Evolutionary conservation across 2,888 invertebrate species (phyloP), one percentile per base, ranked within the genome.

Genomic region (Girardia tigrina): DNA sequence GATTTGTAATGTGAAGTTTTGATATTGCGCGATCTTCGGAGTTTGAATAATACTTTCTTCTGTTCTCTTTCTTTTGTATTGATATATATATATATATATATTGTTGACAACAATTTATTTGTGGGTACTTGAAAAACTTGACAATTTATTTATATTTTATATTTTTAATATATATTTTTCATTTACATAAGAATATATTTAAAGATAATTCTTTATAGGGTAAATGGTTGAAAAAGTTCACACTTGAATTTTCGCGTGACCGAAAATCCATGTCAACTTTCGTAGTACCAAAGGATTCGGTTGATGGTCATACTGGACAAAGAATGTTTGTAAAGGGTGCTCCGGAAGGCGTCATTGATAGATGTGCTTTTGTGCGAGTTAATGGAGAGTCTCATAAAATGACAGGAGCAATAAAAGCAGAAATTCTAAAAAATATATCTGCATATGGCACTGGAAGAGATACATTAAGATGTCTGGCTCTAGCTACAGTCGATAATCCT

Each of bases 211-310:
- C n/a, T n/a, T 36, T 56, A 20, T n/a, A 56, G 56, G 23, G n/a
- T 56, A 76, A 42, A 56, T 76, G 29, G 42, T 27, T n/a, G 1
- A 99, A 98, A 85, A 97, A 98, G 84, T 98, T 95, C 87, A 99
- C 98, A 71, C 88, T 99, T 79, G 98, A 99, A 85, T 99, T 99
- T 89, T 97, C 97, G 42, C 91, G 98, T 82, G 98, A 99, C 88
- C 91, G 98, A 87, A 99, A 99, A 88, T 97, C 97, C 78, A 99
- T 99, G 98, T 95, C 95, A 79, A 91, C 56, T 97, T 92, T 86
- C 94, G 94, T 86, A 88, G 89, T 71, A 97, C 98, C 76, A 1
- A 77, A 26, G 26, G 74, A 42, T 14, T 8, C 26, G 4, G 8
- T 23, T 6, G 42, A 74, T 16, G 26, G n/a, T 23, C 26, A 27